Evolutionary conservation across 1,140 invertebrate species (phyloP), one percentile per base, ranked within the genome.

Genomic region (Bradynema listronoti): DNA sequence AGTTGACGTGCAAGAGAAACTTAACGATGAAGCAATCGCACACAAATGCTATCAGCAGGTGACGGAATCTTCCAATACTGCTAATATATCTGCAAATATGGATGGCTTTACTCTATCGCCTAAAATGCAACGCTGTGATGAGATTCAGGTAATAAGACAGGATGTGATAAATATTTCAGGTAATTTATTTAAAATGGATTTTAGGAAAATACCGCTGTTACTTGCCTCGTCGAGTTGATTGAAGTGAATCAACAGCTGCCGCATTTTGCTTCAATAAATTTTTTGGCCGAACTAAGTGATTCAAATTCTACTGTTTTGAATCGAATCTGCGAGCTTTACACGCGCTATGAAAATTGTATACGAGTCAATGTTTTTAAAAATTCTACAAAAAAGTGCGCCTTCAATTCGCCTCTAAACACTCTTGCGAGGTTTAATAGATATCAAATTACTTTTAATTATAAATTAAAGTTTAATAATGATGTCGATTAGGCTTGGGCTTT

Each of bases 381-480:
- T 46, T 60, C 34, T 25, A 39, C 54, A 7, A 54, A 62, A 5
- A 33, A 75, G 47, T 75, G 73, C 52, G 52, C 73, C n/a, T 77
- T 77, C 34, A 75, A 75, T 42, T 77, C 73, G 6, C 73, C 73
- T 30, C 55, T 75, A 22, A 75, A 75, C 50, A 65, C 73, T 19
- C 58, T 75, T 16, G 75, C 73, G 6, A 58, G 68, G 69, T 61
- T 25, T 4, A 25, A n/a, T 22, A 24, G 7, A 7, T 24, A 11
- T 47, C 29, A 7, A 7, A 7, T 29, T 9, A 39, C 11, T 11
- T 19, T 39, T 11, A 11, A 11, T 39, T 39, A 39, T 19, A 11
- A 19, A 39, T 11, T 19, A 11, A 11, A 11, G 36, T 39, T 11
- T 39, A 11, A 11, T 39, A 11, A 39, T 11, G 11, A 11, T 43